These are phyloP conservation scores for Passer montanus DNA, from an alignment of 2,113 vertebrate species.

Conservation along the genomic window DNA sequence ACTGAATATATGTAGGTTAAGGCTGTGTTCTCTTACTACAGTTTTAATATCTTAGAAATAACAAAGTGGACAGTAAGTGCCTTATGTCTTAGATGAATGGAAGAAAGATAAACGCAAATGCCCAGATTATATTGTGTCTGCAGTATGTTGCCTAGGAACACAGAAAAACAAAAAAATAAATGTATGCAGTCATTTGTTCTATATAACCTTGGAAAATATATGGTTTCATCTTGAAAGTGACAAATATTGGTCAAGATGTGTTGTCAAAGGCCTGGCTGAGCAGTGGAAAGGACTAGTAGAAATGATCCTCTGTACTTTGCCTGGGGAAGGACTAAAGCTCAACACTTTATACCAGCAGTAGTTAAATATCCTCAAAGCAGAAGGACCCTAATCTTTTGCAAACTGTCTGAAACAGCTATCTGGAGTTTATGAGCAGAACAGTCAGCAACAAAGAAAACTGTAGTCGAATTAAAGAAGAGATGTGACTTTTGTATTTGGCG, in stretches of 20 bases:
- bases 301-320: not conserved
- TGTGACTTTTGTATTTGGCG: not conserved
- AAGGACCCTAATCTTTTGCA: not conserved
- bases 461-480: not conserved
- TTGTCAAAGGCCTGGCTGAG: not conserved
- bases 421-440: not conserved
- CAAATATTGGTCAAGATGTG: not conserved
- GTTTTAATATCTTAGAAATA: constrained; percentile 13
- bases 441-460: not conserved
- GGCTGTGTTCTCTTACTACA: not conserved
- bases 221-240: not conserved
- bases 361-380: not conserved
- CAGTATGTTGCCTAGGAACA: not conserved
- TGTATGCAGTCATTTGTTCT: not conserved
- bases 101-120: not conserved
- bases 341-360: not conserved
- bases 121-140: not conserved
- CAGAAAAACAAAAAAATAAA: not conserved
- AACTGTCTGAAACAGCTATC: not conserved
- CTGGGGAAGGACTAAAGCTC: not conserved
- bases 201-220: not conserved
- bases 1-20: not conserved
- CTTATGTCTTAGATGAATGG: not conserved
- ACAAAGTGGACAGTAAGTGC: constrained; percentile 23
- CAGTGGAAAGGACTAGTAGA: not conserved